Base-by-base conservation (phyloP, 2,888 invertebrate species). In the Phyllotreta cruciferae region DNA sequence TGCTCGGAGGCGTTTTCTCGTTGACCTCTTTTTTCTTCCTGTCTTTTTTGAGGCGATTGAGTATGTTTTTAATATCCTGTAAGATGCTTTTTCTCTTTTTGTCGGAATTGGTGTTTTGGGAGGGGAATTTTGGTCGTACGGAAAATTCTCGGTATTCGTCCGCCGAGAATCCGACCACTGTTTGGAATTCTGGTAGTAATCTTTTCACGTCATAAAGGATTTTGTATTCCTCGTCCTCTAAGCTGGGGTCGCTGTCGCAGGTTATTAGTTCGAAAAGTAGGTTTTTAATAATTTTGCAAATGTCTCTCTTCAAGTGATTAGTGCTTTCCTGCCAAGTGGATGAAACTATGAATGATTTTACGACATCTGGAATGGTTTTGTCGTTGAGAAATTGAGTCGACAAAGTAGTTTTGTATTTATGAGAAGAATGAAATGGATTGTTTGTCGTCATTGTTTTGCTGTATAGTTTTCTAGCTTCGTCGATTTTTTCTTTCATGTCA, bases 81-180 rank as follows among this genome's bases (percentile, higher is more conserved):
- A 10, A 35, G 1, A 6, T 49, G 6, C 9, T 35, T 35, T n/a
- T 6, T 9, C n/a, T 49, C n/a, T 34, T 49, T 8, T 24, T 24
- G 24, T 24, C 24, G n/a, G 7, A 35, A n/a, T 7, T 44, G 14
- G 14, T 2, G 41, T 10, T 41, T n/a, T 41, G 9, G 41, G 41
- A 41, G 2, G 10, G 41, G 41, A n/a, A 41, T 44, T 44, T 44
- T 44, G 44, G 7, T 11, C 14, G 10, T 44, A 44, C 44, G 10
- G 44, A 44, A 44, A 44, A 44, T 44, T 44, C 44, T n/a, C 44
- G 10, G 10, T 13, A 44, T 44, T 44, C 44, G 10, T n/a, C 6
- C 7, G 44, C 6, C 10, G 44, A 11, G 9, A 44, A 44, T 6
- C 44, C 44, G 10, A 44, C 9, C 1, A 44, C 1, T 2, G 44